Percentiles rank a stretch among this genome's conserved stretches.
Conservation (phyloP, 2,113 vertebrate genomes). For the Dasyurus viverrinus region DNA sequence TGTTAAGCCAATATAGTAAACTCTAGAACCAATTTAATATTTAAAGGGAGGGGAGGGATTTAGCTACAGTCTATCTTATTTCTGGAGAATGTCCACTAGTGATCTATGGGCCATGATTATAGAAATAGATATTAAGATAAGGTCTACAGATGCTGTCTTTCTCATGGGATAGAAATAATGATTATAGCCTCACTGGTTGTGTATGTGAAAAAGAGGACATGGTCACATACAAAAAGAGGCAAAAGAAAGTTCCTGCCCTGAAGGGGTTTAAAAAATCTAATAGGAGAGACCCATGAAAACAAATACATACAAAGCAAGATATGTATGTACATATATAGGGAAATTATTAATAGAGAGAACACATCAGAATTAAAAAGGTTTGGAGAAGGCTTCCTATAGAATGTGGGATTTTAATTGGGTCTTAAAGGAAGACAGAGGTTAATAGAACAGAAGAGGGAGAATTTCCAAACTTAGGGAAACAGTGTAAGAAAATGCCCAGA, state of each 20-base stretch:
- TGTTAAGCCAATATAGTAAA: not conserved
- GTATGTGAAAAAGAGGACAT: not conserved
- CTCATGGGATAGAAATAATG: not conserved
- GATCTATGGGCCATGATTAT: not conserved
- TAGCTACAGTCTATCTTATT: accelerated
- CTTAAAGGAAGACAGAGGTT: not conserved
- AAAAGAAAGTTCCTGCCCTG: not conserved
- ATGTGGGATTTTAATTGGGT: not conserved
- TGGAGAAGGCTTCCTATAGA: not conserved
- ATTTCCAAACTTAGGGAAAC: not conserved
- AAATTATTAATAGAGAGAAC: not conserved
- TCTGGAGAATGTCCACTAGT: not conserved
- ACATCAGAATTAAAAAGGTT: not conserved
- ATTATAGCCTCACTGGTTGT: not conserved
- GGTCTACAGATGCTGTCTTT: not conserved
- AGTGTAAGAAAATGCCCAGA: not conserved
- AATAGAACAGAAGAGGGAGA: not conserved
- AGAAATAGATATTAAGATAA: not conserved
- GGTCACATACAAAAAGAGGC: not conserved
- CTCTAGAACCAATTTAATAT: not conserved
- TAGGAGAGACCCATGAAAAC: not conserved
- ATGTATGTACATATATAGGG: not conserved
- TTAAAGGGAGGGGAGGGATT: too few relatives aligned
- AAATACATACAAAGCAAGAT: not conserved
- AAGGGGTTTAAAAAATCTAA: not conserved